Conservation (phyloP, 2,113 vertebrate species). For the Tyrannus savana region DNA sequence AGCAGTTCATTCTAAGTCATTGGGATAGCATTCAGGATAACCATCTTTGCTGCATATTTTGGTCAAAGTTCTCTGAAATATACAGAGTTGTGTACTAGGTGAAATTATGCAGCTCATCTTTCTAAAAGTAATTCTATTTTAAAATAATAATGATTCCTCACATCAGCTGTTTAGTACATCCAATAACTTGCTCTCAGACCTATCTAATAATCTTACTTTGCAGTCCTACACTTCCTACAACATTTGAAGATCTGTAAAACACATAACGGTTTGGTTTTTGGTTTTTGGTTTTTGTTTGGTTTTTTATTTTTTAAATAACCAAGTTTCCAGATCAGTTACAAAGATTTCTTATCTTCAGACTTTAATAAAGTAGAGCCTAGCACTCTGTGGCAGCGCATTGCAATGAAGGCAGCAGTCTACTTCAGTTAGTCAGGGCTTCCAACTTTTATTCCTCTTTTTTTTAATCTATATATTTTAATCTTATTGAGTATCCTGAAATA, state of each 20-base stretch:
- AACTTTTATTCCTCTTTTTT: neutral
- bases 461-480: neutral
- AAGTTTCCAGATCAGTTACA: neutral
- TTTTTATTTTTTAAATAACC: neutral
- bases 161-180: neutral
- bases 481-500: neutral
- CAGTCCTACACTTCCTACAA: neutral
- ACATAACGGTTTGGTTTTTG: neutral
- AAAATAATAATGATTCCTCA: neutral
- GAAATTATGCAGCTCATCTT: neutral
- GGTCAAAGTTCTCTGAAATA: neutral
- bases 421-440: neutral
- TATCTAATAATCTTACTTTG: neutral
- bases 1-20: neutral
- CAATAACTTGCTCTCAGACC: neutral
- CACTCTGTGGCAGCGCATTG: neutral
- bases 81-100: neutral
- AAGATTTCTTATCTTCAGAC: neutral
- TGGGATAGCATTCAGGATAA: neutral
- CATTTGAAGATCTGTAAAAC: neutral
- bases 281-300: neutral
- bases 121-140: neutral
- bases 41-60: neutral
- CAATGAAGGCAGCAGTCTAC: neutral
- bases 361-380: constrained; percentile 13